These are phyloP conservation scores for Tachystola acroxantha DNA, from an alignment of 2,888 invertebrate species.

Conservation along the genomic window DNA sequence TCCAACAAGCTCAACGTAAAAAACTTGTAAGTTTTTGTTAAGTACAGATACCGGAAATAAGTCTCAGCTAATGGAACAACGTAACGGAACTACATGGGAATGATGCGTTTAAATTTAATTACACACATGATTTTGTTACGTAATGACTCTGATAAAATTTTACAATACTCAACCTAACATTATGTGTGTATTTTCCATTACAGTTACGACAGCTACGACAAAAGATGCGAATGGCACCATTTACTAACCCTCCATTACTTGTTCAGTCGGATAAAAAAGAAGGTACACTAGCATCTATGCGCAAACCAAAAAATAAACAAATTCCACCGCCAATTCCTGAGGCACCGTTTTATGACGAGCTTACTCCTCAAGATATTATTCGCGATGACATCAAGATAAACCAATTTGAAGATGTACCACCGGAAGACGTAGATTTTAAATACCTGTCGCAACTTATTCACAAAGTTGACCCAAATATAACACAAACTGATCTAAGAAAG, in stretches of 20 bases:
- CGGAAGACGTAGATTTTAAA: slow-evolving; percentile 51
- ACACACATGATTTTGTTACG: no score
- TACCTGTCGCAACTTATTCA: slow-evolving; percentile 63
- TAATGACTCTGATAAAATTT: no score
- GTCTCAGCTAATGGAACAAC: no score
- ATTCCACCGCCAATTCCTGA: not conserved
- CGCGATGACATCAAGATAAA: slow-evolving; percentile 14
- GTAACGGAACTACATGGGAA: no score
- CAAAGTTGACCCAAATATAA: slow-evolving; percentile 36
- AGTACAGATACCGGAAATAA: no score
- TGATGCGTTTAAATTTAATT: no score
- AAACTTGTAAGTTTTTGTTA: slow-evolving; percentile 30
- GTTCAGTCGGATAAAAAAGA: no score
- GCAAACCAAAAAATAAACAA: no score
- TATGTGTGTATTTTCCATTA: slow-evolving; percentile 3
- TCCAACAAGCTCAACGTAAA: slow-evolving; percentile 15
- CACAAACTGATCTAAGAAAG: slow-evolving; percentile 5
- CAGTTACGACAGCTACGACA: slow-evolving; percentile 15
- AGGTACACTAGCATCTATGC: no score
- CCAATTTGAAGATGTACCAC: slow-evolving; percentile 13
- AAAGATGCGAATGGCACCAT: slow-evolving; percentile 17
- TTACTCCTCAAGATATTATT: slow-evolving; percentile 12
- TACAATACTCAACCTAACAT: no score
- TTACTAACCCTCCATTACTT: not conserved
- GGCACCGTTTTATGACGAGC: slow-evolving; percentile 15